Evolutionary conservation across 2,888 invertebrate genomes (phyloP), one percentile per base, ranked within the genome.

Genomic region (Noctua fimbriata): DNA sequence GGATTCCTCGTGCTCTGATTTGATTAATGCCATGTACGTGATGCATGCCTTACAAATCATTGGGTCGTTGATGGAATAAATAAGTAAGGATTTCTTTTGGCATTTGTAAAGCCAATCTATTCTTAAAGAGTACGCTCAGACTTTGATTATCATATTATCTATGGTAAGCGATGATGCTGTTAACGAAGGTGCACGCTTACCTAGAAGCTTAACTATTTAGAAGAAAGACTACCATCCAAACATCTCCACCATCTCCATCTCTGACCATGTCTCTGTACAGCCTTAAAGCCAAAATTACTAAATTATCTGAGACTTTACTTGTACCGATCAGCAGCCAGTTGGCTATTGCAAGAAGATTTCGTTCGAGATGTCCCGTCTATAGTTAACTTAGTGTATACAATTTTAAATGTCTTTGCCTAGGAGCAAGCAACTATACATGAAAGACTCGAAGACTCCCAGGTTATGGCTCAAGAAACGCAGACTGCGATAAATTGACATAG

Each of bases 1-100:
- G 95, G 95, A 92, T 95, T 95, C 96, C 89, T 81, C 85, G 85
- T 87, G 89, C 84, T 90, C 90, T 95, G 95, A 95, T 95, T 95
- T 92, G 92, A 95, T 95, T 95, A 95, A 89, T 84, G 76, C 74
- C 82, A 85, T 85, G 84, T 89, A 86, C 82, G 83, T 73, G 66
- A 63, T 78, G 80, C 74, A 73, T 75, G 76, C 74, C 66, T 69
- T 67, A 70, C 66, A 72, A 83, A 87, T 81, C 70, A 88, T 66
- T 77, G 55, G 76, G 49, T 49, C 28, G 41, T 76, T 77, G 32
- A 58, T 63, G 41, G 67, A 69, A 84, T 87, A 81, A 80, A 60
- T 74, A 60, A 74, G 73, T 84, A n/a, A 18, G 60, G 55, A 84
- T 70, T 78, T 58, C 14, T 70, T 86, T 84, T 74, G 16, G n/a